Evolutionary conservation across 2,888 invertebrate genomes (phyloP), one percentile per base, ranked within the genome.

Genomic region (Pilophorus perplexus): DNA sequence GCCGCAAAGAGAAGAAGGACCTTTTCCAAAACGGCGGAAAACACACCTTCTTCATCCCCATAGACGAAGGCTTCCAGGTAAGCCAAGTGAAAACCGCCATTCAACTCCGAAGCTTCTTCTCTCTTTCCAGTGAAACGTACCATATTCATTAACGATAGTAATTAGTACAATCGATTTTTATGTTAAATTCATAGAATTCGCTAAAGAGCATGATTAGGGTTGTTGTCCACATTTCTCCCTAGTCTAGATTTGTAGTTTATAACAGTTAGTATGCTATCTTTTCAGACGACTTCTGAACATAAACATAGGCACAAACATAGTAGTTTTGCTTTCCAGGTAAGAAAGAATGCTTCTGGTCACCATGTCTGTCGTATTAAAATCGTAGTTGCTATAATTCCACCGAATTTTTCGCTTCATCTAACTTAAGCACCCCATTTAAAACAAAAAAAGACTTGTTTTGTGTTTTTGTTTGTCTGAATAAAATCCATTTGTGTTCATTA

Each of bases 41-140:
- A 68, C 88, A 88, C 77, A 94, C 94, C 14, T 94, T 91, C 79
- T 90, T 94, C 75, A 87, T 94, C 73, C 93, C 94, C 5, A 86
- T 93, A 44, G 93, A 93, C 77, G 89, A 90, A 76, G 92, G 91
- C 67, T 90, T 92, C 74, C 88, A 88, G 84, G 92, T 92, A 80
- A 79, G 74, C 25, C 18, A 18, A 52, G 18, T 44, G 10, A 18
- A 3, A 16, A 44, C 10, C 14, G 12, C 18, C 28, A 28, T 52
- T 52, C 28, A 18, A 16, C 12, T 18, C 10, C n/a, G n/a, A n/a
- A n/a, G n/a, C n/a, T n/a, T n/a, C n/a, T n/a, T 33, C 12, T 33
- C 12, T 33, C 12, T 33, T 33, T 33, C 33, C 33, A 33, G 12
- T 33, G 12, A 8, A 8, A 8, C 33, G 33, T 33, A 33, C 6